phyloP scores from a whole-genome alignment of 2,797 vertebrate genomes.

The Pogonophryne albipinna region DNA sequence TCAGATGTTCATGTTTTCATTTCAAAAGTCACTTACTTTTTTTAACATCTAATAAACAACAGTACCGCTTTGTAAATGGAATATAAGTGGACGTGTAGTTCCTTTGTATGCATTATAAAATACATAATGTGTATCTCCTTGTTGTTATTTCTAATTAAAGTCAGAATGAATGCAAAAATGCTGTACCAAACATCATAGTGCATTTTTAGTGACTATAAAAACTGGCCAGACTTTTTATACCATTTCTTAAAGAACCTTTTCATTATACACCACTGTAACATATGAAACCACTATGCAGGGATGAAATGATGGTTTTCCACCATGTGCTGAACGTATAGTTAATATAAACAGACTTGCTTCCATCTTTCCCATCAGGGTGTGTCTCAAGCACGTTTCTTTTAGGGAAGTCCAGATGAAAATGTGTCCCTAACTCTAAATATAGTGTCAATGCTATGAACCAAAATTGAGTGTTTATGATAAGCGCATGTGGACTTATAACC shows the following conservation, averaged over 20 bases:
- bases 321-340: slow-evolving; percentile 45
- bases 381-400: slow-evolving; percentile 38
- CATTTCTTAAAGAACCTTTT: slow-evolving; percentile 41
- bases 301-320: slow-evolving; percentile 64
- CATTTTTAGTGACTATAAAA: slow-evolving; percentile 11
- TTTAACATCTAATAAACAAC: neutral
- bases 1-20: slow-evolving; percentile 5
- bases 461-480: slow-evolving; percentile 74
- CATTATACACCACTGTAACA: slow-evolving; percentile 44
- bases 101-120: neutral
- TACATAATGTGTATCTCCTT: neutral
- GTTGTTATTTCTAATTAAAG: neutral
- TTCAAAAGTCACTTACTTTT: neutral
- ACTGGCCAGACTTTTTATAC: slow-evolving; percentile 11
- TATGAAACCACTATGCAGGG: slow-evolving; percentile 38
- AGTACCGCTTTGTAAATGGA: neutral
- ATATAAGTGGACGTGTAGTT: neutral
- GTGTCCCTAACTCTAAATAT: slow-evolving; percentile 61
- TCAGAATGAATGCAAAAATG: neutral
- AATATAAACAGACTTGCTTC: slow-evolving; percentile 60
- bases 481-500: slow-evolving; percentile 56
- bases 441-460: slow-evolving; percentile 58
- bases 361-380: slow-evolving; percentile 57
- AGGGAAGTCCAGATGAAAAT: slow-evolving; percentile 49
- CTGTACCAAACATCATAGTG: neutral